Base-by-base conservation (phyloP, 2,888 invertebrate genomes). In the Spatulosminthurus flaviceps region DNA sequence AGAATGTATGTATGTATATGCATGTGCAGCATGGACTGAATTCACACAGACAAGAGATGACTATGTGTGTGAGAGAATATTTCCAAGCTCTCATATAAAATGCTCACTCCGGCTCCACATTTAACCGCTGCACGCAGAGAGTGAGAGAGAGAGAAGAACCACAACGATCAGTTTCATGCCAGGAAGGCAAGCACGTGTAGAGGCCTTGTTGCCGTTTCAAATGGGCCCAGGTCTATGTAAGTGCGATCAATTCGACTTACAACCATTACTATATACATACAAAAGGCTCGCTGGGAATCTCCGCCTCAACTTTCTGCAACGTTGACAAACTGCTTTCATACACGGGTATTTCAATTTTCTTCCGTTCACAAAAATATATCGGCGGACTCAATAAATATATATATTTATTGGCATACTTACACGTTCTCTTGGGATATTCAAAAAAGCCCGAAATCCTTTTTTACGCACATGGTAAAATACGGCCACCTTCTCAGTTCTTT, bases 91-190 rank as follows among this genome's bases (percentile, higher is more conserved):
- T 4, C 51, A 51, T 19, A 13, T 51, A 19, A 41, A 9, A 41
- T 41, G 13, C 51, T 2, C n/a, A 16, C 51, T n/a, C 51, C 34
- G 34, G 34, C 34, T 34, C 9, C 9, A 34, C 34, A 34, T 34
- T 34, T 9, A 34, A 9, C n/a, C n/a, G n/a, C n/a, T n/a, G n/a
- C n/a, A n/a, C n/a, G n/a, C n/a, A n/a, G n/a, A n/a, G n/a, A n/a
- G n/a, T n/a, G n/a, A n/a, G n/a, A n/a, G 9, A 34, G 34, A 34
- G 34, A 51, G 19, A 11, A 51, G 1, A 19, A n/a, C 51, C 51
- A 51, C 51, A 51, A 51, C 51, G 51, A 51, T 34, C 16, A 51
- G 51, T 51, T 51, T 51, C n/a, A 51, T 51, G 51, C 51, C 51
- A 51, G 51, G 51, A 51, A 9, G 51, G 16, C 51, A n/a, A 51